A percentile compares a stretch with the other conserved stretches of the same genome.
These are phyloP conservation scores for Nephila pilipes DNA, from an alignment of 1,140 invertebrate species.

Conservation along the genomic window DNA sequence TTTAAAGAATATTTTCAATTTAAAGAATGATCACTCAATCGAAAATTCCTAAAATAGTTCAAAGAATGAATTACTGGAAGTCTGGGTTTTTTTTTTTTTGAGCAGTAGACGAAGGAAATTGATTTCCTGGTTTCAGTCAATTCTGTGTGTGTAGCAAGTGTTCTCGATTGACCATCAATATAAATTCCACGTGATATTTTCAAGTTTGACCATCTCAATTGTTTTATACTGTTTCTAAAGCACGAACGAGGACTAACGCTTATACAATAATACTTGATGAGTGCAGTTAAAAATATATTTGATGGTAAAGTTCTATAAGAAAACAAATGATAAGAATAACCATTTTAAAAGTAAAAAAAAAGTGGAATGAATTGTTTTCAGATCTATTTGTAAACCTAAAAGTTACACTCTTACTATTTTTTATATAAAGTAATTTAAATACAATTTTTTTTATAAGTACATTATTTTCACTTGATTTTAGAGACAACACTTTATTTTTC, in stretches of 20 bases:
- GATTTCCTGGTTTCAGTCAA: background rate
- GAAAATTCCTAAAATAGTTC: background rate
- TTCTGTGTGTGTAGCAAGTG: background rate
- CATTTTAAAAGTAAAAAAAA: too few species aligned
- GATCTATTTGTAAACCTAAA: too few species aligned
- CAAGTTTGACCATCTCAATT: background rate
- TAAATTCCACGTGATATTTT: background rate
- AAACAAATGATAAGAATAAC: too few species aligned
- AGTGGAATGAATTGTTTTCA: too few species aligned
- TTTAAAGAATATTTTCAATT: conserved; percentile 53
- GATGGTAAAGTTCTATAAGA: too few species aligned
- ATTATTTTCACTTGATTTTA: too few species aligned
- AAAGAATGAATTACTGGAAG: background rate
- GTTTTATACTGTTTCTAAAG: background rate
- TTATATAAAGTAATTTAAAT: too few species aligned
- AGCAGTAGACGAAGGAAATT: background rate
- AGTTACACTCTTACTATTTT: too few species aligned
- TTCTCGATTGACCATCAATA: background rate
- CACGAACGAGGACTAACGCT: background rate
- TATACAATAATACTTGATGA: too few species aligned
- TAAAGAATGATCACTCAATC: background rate
- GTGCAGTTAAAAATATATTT: too few species aligned
- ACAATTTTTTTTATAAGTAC: too few species aligned
- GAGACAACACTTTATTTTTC: too few species aligned
- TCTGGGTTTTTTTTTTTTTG: background rate